These are phyloP conservation scores for Brachyhypopomus gauderio DNA, from an alignment of 2,113 vertebrate species.

Conservation along the genomic window DNA sequence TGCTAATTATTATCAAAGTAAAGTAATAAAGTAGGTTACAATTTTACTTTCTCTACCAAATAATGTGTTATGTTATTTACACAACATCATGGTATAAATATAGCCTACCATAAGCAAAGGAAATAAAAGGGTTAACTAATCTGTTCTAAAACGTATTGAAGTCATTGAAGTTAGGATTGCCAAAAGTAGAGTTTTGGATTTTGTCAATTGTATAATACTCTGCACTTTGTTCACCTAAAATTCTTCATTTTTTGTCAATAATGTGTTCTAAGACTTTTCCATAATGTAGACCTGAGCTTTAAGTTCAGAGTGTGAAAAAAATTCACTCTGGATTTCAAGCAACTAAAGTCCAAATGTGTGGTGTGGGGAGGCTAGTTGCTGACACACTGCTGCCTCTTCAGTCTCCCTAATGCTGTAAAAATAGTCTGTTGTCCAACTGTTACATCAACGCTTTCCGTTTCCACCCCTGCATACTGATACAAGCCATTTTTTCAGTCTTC, in stretches of 20 bases:
- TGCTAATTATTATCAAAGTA: too few relatives aligned
- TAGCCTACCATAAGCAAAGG: too few relatives aligned
- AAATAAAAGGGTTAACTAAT: too few relatives aligned
- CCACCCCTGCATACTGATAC: conserved; percentile 18
- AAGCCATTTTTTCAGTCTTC: not conserved
- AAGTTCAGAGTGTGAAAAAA: not conserved
- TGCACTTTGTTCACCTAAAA: not conserved
- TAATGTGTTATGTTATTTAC: too few relatives aligned
- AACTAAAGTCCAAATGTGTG: not conserved
- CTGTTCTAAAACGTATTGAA: too few relatives aligned
- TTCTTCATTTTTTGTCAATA: not conserved
- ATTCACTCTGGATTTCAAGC: not conserved
- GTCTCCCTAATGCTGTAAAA: conserved; percentile 14
- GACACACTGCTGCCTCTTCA: conserved; percentile 3
- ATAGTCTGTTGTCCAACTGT: conserved; percentile 19
- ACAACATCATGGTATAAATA: too few relatives aligned
- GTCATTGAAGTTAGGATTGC: too few relatives aligned
- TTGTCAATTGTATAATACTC: not conserved
- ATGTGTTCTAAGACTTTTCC: not conserved
- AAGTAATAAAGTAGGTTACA: too few relatives aligned
- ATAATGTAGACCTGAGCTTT: not conserved
- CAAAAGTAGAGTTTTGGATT: too few relatives aligned
- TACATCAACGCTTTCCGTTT: conserved; percentile 14
- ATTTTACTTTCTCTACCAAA: too few relatives aligned
- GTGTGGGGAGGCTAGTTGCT: not conserved